Evolutionary conservation across 1,140 invertebrate species (phyloP).

Genomic region (Maniola jurtina): DNA sequence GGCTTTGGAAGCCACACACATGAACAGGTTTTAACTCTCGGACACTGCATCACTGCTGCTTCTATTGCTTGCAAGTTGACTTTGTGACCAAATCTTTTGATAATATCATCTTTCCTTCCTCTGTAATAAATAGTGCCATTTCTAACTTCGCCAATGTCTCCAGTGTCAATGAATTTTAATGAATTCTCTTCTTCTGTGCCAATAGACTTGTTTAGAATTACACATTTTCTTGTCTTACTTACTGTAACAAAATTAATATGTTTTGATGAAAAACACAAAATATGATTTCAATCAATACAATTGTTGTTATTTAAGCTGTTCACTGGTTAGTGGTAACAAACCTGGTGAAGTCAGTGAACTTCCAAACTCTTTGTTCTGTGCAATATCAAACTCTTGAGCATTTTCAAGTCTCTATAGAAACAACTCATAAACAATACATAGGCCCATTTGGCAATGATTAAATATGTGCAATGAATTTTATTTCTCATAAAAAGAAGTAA

Average conservation of each 20-base stretch:
- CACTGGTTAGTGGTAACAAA: no score
- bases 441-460: no score
- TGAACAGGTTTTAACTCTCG: conserved; percentile 72
- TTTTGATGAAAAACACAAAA: neutral
- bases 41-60: conserved; percentile 69
- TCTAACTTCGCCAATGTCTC: conserved; percentile 82
- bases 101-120: conserved; percentile 82
- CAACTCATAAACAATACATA: no score
- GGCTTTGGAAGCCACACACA: conserved; percentile 76
- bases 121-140: conserved; percentile 81
- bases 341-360: no score
- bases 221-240: conserved; percentile 81
- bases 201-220: conserved; percentile 78
- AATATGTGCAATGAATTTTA: no score
- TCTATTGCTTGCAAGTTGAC: conserved; percentile 82
- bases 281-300: no score
- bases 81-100: conserved; percentile 88
- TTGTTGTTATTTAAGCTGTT: no score
- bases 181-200: conserved; percentile 53
- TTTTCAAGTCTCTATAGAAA: no score
- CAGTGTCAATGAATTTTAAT: conserved; percentile 82
- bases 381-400: neutral
- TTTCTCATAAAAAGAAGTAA: no score
- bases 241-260: conserved; percentile 61
- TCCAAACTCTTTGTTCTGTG: no score